Evolutionary conservation across 2,113 vertebrate species (phyloP).

Genomic region (Alethe diademata): DNA sequence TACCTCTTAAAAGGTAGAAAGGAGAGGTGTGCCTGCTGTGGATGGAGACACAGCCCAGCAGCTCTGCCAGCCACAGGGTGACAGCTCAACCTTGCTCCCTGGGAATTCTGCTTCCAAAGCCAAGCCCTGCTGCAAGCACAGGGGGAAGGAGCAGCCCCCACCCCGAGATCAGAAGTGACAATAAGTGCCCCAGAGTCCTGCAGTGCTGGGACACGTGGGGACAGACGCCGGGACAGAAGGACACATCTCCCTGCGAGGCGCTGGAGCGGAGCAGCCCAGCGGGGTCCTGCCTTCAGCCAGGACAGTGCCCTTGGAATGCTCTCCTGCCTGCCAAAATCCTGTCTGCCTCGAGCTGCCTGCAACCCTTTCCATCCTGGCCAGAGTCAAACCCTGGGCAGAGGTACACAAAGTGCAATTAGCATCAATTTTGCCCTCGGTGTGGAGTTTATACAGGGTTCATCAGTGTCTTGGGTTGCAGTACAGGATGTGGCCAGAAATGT

Average conservation of each 20-base stretch:
- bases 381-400: background rate
- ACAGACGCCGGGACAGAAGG: background rate
- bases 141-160: background rate
- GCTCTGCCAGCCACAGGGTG: background rate
- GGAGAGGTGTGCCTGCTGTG: background rate
- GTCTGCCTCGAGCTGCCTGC: background rate
- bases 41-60: background rate
- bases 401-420: background rate
- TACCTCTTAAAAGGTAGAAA: background rate
- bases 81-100: background rate
- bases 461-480: too few species aligned
- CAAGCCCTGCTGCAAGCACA: rapidly evolving
- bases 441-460: background rate
- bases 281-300: background rate
- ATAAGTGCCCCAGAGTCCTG: background rate
- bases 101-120: background rate
- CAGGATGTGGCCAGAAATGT: too few species aligned
- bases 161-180: background rate
- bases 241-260: rapidly evolving
- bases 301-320: background rate
- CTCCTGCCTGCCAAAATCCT: background rate
- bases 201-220: background rate
- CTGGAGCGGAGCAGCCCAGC: background rate
- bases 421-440: background rate
- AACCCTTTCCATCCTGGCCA: background rate